A percentile compares a stretch with the other conserved stretches of the same genome.
These are phyloP conservation scores for Sylvilagus floridanus DNA, from an alignment of 2,797 vertebrate genomes.

Conservation along the genomic window DNA sequence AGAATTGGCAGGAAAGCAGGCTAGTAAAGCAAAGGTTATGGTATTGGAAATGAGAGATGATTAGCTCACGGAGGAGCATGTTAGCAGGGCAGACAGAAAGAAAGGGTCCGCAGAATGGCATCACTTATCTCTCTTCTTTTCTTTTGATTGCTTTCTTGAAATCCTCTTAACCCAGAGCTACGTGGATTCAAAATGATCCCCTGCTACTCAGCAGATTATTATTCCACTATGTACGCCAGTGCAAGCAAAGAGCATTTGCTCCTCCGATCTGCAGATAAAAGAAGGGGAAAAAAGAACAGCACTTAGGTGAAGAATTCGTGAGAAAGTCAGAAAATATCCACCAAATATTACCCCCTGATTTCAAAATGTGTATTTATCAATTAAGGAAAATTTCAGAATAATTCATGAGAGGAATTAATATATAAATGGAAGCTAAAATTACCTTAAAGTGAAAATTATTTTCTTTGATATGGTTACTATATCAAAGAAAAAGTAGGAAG, in stretches of 20 bases:
- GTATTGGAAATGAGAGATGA: background rate
- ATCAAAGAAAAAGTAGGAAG: background rate
- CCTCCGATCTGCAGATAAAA: background rate
- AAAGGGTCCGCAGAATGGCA: background rate
- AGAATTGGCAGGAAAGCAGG: background rate
- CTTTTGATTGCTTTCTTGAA: slow-evolving; percentile 11
- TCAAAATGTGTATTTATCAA: background rate
- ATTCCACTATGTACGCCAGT: background rate
- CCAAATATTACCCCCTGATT: background rate
- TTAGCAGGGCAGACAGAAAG: background rate
- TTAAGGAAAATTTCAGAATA: background rate
- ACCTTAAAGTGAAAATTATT: background rate
- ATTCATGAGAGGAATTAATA: background rate
- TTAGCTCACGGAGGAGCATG: background rate
- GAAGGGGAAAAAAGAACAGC: background rate
- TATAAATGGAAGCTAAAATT: background rate
- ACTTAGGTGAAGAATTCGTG: background rate
- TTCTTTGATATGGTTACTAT: background rate
- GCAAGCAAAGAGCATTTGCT: background rate
- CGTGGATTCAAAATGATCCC: background rate
- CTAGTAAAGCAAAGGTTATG: background rate
- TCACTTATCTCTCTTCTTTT: background rate
- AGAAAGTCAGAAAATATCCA: background rate
- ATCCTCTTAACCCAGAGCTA: slow-evolving; percentile 18
- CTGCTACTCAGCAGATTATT: background rate